These are phyloP conservation scores for Eugnorisma glareosa DNA, from an alignment of 2,888 invertebrate species.

Conservation along the genomic window DNA sequence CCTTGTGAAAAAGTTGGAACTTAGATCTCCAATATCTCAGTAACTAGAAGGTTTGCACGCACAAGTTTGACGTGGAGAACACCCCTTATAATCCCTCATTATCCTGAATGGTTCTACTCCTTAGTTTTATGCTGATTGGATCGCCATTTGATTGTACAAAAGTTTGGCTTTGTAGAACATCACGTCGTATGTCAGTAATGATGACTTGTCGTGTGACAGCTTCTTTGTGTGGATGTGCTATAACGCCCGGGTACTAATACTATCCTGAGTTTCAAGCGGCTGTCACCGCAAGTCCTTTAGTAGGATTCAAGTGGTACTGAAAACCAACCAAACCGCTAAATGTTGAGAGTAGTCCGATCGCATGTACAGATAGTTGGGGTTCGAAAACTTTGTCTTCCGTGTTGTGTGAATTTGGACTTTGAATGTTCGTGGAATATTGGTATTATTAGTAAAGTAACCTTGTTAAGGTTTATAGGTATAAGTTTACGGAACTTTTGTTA, in stretches of 20 bases:
- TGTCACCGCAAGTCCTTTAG: conserved; percentile 30
- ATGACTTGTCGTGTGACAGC: background rate
- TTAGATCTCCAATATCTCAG: too few species aligned
- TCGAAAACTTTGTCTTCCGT: conserved; percentile 34
- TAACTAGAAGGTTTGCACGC: too few species aligned
- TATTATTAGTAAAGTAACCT: background rate
- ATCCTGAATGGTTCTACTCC: too few species aligned
- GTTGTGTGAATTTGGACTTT: conserved; percentile 14
- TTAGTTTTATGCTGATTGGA: background rate
- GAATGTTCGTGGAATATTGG: conserved; percentile 7
- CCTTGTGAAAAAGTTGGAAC: too few species aligned
- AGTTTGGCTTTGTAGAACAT: background rate
- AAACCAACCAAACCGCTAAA: conserved; percentile 45
- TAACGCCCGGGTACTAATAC: background rate
- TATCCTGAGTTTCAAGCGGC: background rate
- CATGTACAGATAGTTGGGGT: conserved; percentile 18
- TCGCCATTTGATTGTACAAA: background rate
- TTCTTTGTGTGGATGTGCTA: background rate
- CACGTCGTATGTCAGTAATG: background rate
- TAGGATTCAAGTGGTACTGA: conserved; percentile 28
- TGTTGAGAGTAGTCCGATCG: conserved; percentile 33
- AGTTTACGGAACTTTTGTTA: background rate
- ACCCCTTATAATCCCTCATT: too few species aligned
- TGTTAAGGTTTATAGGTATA: background rate
- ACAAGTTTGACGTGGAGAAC: too few species aligned